Conservation (phyloP, 2,797 vertebrate genomes). For the Microctenopoma lineatum region DNA sequence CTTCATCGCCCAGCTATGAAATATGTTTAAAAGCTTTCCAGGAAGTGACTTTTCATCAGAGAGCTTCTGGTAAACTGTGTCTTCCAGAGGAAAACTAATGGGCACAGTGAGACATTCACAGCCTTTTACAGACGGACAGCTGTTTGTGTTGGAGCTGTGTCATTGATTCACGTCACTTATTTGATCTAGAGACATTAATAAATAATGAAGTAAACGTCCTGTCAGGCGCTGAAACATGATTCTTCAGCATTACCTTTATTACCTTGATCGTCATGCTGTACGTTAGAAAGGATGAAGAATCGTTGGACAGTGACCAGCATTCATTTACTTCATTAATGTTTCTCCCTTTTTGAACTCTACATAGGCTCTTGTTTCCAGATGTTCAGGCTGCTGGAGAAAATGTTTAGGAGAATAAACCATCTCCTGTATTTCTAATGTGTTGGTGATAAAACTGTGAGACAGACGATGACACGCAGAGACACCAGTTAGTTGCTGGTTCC, state of each 20-base stretch:
- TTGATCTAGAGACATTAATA: neutral
- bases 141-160: neutral
- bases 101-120: neutral
- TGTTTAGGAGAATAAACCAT: neutral
- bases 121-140: neutral
- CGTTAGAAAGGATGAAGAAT: constrained; percentile 24
- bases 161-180: constrained; percentile 2
- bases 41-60: constrained; percentile 23
- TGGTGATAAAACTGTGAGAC: constrained; percentile 7
- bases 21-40: constrained; percentile 21
- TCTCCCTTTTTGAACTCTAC: neutral
- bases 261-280: constrained; percentile 1
- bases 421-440: constrained; percentile 2
- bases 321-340: no score
- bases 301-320: no score
- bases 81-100: constrained; percentile 7
- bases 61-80: constrained; percentile 5
- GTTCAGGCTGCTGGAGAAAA: constrained; percentile 2
- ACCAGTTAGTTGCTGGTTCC: neutral
- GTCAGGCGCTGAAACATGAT: constrained; percentile 19
- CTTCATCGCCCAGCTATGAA: constrained; percentile 9
- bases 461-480: neutral
- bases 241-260: neutral
- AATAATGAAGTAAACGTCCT: constrained; percentile 2
- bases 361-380: neutral